Conservation (phyloP, 2,797 vertebrate species). For the Linurgus olivaceus region DNA sequence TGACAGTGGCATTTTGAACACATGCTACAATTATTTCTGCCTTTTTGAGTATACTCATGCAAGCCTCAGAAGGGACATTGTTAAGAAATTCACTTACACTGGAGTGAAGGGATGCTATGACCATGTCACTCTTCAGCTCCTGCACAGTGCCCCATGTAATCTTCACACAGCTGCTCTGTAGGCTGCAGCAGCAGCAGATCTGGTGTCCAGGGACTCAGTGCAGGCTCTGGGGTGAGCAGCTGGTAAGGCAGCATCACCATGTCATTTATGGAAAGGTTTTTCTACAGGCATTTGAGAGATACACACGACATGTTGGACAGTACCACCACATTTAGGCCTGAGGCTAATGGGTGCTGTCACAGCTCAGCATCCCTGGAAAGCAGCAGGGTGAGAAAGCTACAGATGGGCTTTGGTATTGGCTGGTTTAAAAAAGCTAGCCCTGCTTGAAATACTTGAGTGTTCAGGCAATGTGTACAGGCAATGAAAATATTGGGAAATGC, state of each 20-base stretch:
- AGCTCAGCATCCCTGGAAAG: neutral
- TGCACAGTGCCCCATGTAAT: neutral
- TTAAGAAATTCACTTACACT: neutral
- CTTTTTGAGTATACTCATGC: neutral
- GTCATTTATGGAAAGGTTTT: neutral
- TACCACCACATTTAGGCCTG: neutral
- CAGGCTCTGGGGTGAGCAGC: neutral
- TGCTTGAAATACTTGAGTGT: neutral
- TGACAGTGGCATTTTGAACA: neutral
- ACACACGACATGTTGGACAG: neutral
- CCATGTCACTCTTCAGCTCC: neutral
- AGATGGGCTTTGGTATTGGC: neutral
- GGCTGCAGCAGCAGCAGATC: neutral
- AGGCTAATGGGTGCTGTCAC: neutral
- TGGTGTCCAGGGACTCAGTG: neutral
- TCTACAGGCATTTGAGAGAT: neutral
- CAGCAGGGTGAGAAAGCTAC: neutral
- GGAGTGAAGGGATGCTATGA: neutral
- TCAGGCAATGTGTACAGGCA: neutral
- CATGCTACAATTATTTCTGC: neutral
- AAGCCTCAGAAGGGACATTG: neutral
- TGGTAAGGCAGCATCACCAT: neutral
- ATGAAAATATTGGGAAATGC: neutral
- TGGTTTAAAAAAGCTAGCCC: neutral
- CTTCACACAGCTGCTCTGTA: neutral